Base-by-base conservation (phyloP, 2,797 vertebrate species). In the Rhinoraja longicauda region DNA sequence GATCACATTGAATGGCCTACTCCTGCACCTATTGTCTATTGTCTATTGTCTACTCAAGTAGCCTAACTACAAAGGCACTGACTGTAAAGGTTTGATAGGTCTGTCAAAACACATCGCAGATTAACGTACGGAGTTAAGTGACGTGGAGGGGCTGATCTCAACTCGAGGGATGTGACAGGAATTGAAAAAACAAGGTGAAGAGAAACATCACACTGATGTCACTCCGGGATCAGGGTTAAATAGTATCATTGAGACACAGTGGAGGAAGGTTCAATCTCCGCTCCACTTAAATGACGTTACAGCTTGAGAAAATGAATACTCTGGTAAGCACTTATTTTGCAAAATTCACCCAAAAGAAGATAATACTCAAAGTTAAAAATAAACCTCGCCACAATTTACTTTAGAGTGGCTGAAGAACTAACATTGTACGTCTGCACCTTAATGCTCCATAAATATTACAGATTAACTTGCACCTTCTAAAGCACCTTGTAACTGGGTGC, bases 401-500 rank as follows among this genome's bases (percentile, higher is more conserved):
- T 64, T 29, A 88, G 36, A 64, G 29, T 64, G n/a, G 15, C 59
- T 88, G 62, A 4, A 64, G 59, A 88, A 17, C 15, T 32, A 13
- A 21, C 62, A 64, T 32, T 88, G 32, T 32, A 32, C 7, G 4
- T 17, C 29, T 36, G 32, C 21, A 88, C 29, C n/a, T 8, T 36
- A n/a, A 32, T 88, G 15, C 59, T 88, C 15, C n/a, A 19, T 8
- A 53, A 88, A 32, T 36, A 64, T 21, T 19, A 88, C 84, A 64
- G 84, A 64, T 88, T 64, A n/a, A 32, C 26, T 91, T 29, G 29
- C 53, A 72, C 15, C 4, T 91, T 73, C 64, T 24, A 12, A 39
- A 72, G 67, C 88, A 39, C 67, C 88, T 90, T 36, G 91, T 91
- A 45, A 73, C 82, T 91, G 36, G 70, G 32, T 88, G 59, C 67